These are phyloP conservation scores for Sipha maydis DNA, from an alignment of 2,888 invertebrate genomes.

Conservation along the genomic window DNA sequence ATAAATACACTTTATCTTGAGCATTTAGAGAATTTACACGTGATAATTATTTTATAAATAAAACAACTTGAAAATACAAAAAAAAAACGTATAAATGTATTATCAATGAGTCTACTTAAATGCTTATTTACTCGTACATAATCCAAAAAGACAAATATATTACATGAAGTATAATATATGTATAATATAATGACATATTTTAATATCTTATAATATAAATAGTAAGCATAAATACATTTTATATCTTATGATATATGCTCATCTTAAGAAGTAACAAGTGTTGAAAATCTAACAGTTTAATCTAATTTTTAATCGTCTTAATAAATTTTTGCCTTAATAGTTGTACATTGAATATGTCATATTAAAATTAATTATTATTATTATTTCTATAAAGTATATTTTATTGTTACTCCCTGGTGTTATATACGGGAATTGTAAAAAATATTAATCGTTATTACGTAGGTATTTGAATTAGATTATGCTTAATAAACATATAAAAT, in stretches of 20 bases:
- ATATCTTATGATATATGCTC: not conserved
- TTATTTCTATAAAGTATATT: too few relatives aligned
- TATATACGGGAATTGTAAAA: too few relatives aligned
- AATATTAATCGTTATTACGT: too few relatives aligned
- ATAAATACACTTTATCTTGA: constrained; percentile 22
- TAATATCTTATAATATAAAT: not conserved
- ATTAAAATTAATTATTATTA: too few relatives aligned
- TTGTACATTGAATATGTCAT: too few relatives aligned
- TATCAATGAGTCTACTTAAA: not conserved
- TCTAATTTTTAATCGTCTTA: too few relatives aligned
- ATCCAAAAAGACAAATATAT: not conserved
- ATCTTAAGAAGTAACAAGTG: too few relatives aligned
- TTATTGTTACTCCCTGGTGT: too few relatives aligned
- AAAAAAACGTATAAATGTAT: not conserved
- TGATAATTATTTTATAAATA: constrained; percentile 24
- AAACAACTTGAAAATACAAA: not conserved
- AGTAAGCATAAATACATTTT: not conserved
- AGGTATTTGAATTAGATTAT: too few relatives aligned
- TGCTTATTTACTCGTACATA: not conserved
- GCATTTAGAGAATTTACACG: constrained; percentile 24
- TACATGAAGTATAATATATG: not conserved
- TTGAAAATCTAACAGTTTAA: too few relatives aligned
- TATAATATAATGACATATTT: not conserved
- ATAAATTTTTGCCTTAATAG: too few relatives aligned
- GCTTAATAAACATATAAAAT: too few relatives aligned